Evolutionary conservation across 2,113 vertebrate genomes (phyloP).

Genomic region (Etheostoma spectabile): DNA sequence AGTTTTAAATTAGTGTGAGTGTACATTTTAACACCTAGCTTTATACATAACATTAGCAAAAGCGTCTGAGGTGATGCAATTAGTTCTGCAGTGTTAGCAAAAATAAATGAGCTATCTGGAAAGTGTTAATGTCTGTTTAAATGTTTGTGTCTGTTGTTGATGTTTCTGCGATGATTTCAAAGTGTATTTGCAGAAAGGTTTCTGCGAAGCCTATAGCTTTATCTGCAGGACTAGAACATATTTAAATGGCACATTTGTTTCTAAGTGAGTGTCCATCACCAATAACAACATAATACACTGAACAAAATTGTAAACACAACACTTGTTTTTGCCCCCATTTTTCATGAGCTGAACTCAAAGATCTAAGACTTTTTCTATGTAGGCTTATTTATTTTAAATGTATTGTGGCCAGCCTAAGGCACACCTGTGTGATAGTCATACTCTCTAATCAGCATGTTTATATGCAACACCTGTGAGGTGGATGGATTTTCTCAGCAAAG

Average conservation of each 20-base stretch:
- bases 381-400: no score
- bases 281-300: constrained; percentile 17
- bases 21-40: constrained; percentile 19
- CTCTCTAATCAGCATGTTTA: no score
- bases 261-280: constrained; percentile 7
- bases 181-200: constrained; percentile 20
- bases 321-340: no score
- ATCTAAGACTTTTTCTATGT: no score
- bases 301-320: no score
- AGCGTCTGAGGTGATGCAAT: constrained; percentile 24
- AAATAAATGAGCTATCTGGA: constrained; percentile 10
- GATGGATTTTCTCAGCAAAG: no score
- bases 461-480: no score
- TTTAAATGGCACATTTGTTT: constrained; percentile 40
- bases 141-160: background rate
- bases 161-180: background rate
- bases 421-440: no score
- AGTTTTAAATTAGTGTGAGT: constrained; percentile 29
- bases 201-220: background rate
- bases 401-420: no score
- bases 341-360: no score
- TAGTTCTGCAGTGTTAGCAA: constrained; percentile 7
- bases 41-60: constrained; percentile 28
- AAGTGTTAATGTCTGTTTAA: constrained; percentile 19
- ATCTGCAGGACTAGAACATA: background rate